Evolutionary conservation across 2,113 vertebrate genomes (phyloP).

Genomic region (Procapra przewalskii): DNA sequence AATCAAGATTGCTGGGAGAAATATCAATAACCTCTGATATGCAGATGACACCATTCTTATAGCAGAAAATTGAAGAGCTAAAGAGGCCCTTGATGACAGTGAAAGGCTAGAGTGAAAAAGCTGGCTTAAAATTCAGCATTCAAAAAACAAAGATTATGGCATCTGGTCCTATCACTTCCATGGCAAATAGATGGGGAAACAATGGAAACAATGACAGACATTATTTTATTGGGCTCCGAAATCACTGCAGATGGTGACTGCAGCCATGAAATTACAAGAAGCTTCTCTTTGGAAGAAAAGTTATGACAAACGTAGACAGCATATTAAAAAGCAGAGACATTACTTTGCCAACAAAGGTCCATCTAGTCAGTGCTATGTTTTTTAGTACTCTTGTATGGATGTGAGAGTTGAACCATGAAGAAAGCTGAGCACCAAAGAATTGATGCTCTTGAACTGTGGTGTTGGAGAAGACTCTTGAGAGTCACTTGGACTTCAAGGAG

Average conservation of each 20-base stretch:
- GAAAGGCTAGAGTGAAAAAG: background rate
- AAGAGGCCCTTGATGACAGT: background rate
- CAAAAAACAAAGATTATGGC: background rate
- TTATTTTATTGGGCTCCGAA: background rate
- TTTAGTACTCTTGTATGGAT: background rate
- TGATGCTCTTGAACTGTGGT: background rate
- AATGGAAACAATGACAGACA: background rate
- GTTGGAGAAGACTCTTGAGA: background rate
- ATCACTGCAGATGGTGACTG: background rate
- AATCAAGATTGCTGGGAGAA: too few species aligned
- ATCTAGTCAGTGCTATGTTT: background rate
- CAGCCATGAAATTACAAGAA: background rate
- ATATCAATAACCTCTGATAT: too few species aligned
- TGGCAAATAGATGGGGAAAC: background rate
- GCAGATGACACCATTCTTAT: background rate
- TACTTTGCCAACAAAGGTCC: background rate
- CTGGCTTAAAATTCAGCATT: background rate
- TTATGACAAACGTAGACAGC: background rate
- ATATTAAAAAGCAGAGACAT: background rate
- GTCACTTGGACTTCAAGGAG: background rate
- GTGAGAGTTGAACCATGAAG: background rate
- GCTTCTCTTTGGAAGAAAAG: background rate
- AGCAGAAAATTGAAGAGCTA: background rate
- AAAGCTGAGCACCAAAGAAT: background rate
- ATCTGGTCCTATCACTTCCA: background rate